Percentiles rank a stretch among this genome's conserved stretches.
These are phyloP conservation scores for Corydoras maculifer DNA, from an alignment of 2,113 vertebrate species.

Conservation along the genomic window DNA sequence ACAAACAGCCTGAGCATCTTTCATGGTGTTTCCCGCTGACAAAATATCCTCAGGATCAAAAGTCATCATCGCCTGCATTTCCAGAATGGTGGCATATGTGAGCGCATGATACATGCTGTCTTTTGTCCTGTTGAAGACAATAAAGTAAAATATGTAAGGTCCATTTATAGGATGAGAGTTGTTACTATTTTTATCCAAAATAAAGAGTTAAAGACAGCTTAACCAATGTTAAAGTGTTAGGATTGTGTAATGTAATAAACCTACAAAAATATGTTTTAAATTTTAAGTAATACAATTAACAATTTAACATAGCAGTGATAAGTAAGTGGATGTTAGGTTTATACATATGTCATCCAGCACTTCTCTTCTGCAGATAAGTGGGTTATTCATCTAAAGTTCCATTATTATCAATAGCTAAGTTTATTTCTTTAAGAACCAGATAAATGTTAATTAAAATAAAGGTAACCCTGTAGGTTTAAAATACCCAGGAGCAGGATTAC, in stretches of 20 bases:
- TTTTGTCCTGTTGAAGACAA: conserved; percentile 70
- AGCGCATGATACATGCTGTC: conserved; percentile 96
- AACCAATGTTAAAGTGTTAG: too few relatives aligned
- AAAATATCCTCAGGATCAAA: conserved; percentile 90
- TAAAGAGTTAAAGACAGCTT: neutral
- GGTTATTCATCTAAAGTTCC: neutral
- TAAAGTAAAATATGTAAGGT: conserved; percentile 30
- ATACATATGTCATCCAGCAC: too few relatives aligned
- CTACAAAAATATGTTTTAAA: too few relatives aligned
- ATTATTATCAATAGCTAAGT: neutral
- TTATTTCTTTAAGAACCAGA: conserved; percentile 5
- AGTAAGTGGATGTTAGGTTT: too few relatives aligned
- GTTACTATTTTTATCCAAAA: neutral
- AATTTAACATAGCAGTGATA: too few relatives aligned
- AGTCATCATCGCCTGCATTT: conserved; percentile 99
- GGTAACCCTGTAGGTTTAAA: conserved; percentile 38
- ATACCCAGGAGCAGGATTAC: conserved; percentile 27
- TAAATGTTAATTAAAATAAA: conserved; percentile 22
- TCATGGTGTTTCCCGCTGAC: conserved; percentile 87
- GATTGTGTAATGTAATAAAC: too few relatives aligned
- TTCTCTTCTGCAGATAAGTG: too few relatives aligned
- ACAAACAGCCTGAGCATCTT: conserved; percentile 86
- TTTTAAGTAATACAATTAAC: too few relatives aligned
- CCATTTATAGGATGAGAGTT: neutral
- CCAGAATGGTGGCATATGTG: conserved; percentile 91